Base-by-base conservation (phyloP, 1,140 invertebrate genomes). In the Drosophila mauritiana region DNA sequence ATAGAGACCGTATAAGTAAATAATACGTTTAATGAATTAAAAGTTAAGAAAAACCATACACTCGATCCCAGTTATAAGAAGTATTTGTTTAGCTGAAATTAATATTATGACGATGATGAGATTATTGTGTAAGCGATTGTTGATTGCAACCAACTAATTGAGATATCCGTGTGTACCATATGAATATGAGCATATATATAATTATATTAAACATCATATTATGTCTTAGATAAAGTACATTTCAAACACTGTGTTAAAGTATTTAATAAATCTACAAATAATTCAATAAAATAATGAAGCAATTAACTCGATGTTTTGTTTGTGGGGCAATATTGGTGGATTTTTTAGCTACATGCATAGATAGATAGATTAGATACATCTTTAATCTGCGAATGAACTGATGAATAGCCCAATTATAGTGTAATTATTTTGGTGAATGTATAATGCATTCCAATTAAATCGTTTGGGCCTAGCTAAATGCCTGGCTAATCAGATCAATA, bases 191-290 rank as follows among this genome's bases (percentile, higher is more conserved):
- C 40, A 75, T 83, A 78, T 69, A 57, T 69, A 57, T 54, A 68
- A 68, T 25, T 58, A 79, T 83, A 73, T 76, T 67, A 46, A 69
- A 77, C 82, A 83, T 70, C 59, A 65, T 78, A 86, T 77, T 77
- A 81, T 86, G 68, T 86, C 79, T 76, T 89, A 86, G 84, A 74
- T 84, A 80, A 70, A 57, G 82, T 80, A 84, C 77, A 89, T 84
- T 89, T 89, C 80, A 84, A 89, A 89, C 84, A 89, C 84, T 89
- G 84, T 89, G 84, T 89, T 89, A 89, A 90, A 89, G 80, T 89
- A 89, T 89, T 89, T 89, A 84, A 89, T 89, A 89, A 89, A 84
- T 80, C 78, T 64, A 82, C 73, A 74, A 56, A 46, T 51, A 57
- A 70, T 70, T 70, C 64, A 84, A 85, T 53, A 64, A 89, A 78